Conservation (phyloP, 2,113 vertebrate genomes). For the Clarias gariepinus region DNA sequence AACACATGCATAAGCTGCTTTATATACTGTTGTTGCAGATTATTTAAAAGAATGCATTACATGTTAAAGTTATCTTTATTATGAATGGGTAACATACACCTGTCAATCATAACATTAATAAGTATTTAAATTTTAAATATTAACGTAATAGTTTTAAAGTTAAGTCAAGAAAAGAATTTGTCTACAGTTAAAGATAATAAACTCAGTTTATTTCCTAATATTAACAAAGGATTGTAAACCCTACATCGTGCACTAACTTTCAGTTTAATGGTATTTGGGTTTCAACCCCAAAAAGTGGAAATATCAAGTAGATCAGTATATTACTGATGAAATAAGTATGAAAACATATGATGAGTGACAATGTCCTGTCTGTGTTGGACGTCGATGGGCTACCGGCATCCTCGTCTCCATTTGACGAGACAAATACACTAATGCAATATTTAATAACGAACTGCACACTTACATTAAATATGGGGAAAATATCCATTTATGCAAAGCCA, state of each 20-base stretch:
- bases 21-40: not conserved
- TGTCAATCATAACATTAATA: no score
- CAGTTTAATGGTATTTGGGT: no score
- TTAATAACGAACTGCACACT: constrained; percentile 40
- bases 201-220: not conserved
- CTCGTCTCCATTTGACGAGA: constrained; percentile 4
- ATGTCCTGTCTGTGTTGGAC: not conserved
- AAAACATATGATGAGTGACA: no score
- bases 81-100: no score
- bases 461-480: constrained; percentile 14
- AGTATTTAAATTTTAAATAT: no score
- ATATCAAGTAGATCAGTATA: no score
- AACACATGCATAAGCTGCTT: not conserved
- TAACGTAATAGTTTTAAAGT: no score
- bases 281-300: no score
- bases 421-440: constrained; percentile 45
- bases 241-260: no score
- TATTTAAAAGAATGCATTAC: no score
- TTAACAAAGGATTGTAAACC: no score
- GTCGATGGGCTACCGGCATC: not conserved
- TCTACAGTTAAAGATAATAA: no score
- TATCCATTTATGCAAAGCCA: constrained; percentile 46
- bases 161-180: not conserved
- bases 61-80: not conserved
- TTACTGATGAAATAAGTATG: not conserved